Evolutionary conservation across 2,888 invertebrate species (phyloP).

Genomic region (Trachelus iudaicus): DNA sequence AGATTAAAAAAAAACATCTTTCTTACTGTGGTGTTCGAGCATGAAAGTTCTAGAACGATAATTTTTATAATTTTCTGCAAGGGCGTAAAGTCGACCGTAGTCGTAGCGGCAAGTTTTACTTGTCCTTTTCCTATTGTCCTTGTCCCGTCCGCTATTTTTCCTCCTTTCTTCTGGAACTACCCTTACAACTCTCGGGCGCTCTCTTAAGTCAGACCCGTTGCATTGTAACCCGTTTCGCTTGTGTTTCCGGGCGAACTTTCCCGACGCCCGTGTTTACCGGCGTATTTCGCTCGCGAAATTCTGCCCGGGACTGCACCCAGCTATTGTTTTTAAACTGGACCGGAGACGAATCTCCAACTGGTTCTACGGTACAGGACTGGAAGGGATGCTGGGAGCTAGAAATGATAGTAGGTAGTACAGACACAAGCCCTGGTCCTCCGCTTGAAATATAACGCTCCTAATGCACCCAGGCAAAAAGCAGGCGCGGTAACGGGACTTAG

Average conservation of each 20-base stretch:
- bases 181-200: too few species aligned
- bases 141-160: too few species aligned
- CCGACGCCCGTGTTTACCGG: too few species aligned
- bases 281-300: conserved; percentile 20
- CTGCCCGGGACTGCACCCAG: conserved; percentile 7
- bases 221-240: too few species aligned
- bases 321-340: conserved; percentile 42
- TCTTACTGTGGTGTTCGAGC: too few species aligned
- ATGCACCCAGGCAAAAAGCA: conserved; percentile 42
- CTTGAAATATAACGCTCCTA: conserved; percentile 50
- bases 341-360: conserved; percentile 9
- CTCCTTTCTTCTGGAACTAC: too few species aligned
- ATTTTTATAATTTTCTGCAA: background rate
- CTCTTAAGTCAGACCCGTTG: too few species aligned
- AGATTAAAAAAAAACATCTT: too few species aligned
- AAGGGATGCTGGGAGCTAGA: background rate
- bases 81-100: too few species aligned
- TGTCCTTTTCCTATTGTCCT: too few species aligned
- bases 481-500: conserved; percentile 8
- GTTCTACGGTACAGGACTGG: conserved; percentile 24
- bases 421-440: conserved; percentile 27
- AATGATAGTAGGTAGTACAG: conserved; percentile 7
- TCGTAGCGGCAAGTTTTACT: too few species aligned
- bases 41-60: background rate
- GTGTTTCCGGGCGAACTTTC: too few species aligned